Evolutionary conservation across 2,113 vertebrate genomes (phyloP).

Genomic region (Acrocephalus kingi): DNA sequence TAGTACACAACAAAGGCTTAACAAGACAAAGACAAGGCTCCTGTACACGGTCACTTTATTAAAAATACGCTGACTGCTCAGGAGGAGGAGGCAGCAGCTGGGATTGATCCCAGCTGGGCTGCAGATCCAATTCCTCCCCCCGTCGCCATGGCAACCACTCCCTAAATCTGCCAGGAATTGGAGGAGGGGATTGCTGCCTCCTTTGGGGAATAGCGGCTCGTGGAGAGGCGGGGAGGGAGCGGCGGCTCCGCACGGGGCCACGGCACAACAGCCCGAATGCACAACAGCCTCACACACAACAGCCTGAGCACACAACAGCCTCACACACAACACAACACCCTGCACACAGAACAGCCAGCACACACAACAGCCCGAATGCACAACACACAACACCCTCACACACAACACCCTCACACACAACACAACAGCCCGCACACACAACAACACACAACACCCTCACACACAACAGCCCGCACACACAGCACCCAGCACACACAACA

Average conservation of each 20-base stretch:
- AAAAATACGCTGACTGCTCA: conserved; percentile 33
- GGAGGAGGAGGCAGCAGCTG: conserved; percentile 28
- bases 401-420: too few relatives aligned
- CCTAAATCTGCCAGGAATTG: conserved; percentile 70
- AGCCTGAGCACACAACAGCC: too few relatives aligned
- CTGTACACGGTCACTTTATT: conserved; percentile 20
- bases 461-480: too few relatives aligned
- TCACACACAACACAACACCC: too few relatives aligned
- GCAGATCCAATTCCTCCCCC: conserved; percentile 20
- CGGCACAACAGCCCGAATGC: background rate
- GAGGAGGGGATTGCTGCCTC: background rate
- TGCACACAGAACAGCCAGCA: too few relatives aligned
- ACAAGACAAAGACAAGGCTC: conserved; percentile 40
- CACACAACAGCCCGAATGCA: too few relatives aligned
- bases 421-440: too few relatives aligned
- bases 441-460: too few relatives aligned
- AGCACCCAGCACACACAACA: too few relatives aligned
- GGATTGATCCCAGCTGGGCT: conserved; percentile 45
- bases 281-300: too few relatives aligned
- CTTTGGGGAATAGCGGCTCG: background rate
- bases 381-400: too few relatives aligned
- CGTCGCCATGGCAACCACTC: conserved; percentile 58
- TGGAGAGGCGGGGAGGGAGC: background rate
- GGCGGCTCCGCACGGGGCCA: background rate
- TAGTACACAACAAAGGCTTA: conserved; percentile 44